Percentiles rank a stretch among this genome's conserved stretches.
Evolutionary conservation across 2,113 vertebrate species (phyloP).

Genomic region (Sturnus vulgaris): DNA sequence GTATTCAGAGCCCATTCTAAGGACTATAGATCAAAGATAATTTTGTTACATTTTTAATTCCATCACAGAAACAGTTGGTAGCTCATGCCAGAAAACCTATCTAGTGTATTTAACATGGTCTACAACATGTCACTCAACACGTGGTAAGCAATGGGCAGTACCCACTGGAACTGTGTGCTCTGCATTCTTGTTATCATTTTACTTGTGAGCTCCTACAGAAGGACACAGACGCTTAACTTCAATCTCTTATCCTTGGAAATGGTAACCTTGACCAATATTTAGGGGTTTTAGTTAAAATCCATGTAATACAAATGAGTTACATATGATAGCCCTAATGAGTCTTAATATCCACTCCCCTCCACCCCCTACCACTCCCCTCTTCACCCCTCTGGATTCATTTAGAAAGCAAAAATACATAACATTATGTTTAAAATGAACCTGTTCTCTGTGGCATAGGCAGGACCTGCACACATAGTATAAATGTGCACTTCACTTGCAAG

Average conservation of each 20-base stretch:
- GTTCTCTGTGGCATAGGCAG: neutral
- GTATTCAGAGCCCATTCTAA: neutral
- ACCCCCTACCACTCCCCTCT: accelerated
- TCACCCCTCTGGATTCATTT: accelerated
- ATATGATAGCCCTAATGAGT: neutral
- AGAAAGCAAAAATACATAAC: neutral
- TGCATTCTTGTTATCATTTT: neutral
- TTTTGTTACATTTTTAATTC: neutral
- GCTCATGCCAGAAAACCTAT: neutral
- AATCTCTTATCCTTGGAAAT: neutral
- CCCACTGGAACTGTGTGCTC: neutral
- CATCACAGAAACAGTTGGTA: neutral
- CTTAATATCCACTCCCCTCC: neutral
- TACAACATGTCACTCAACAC: neutral
- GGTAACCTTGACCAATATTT: neutral
- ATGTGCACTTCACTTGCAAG: accelerated
- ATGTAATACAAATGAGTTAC: neutral
- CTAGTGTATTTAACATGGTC: neutral
- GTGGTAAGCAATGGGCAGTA: neutral
- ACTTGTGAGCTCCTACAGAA: neutral
- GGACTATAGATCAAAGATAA: neutral
- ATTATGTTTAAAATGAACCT: neutral
- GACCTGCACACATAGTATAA: neutral
- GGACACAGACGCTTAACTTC: neutral
- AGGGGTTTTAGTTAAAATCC: neutral